phyloP scores from a whole-genome alignment of 2,888 invertebrate genomes.

The Coecobrya sp. region DNA sequence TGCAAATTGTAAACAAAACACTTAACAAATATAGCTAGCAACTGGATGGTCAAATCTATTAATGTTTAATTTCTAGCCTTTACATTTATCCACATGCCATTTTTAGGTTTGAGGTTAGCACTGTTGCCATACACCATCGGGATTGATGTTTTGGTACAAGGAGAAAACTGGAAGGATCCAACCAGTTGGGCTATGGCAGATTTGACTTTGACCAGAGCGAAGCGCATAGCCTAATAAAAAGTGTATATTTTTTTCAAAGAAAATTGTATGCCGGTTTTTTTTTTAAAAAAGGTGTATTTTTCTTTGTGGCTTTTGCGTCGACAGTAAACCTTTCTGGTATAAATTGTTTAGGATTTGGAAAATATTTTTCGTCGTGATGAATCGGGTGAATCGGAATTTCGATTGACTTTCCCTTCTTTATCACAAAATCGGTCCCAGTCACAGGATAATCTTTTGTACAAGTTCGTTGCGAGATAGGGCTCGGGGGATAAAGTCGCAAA shows the following conservation, averaged over 20 bases:
- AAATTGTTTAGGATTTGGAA: conserved; percentile 89
- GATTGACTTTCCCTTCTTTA: conserved; percentile 13
- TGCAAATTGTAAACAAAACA: too few relatives aligned
- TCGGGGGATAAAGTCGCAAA: background rate
- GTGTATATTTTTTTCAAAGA: too few relatives aligned
- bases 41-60: too few relatives aligned
- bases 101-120: background rate
- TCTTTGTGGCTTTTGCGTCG: conserved; percentile 89
- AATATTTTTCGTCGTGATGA: conserved; percentile 90
- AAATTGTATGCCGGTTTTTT: too few relatives aligned
- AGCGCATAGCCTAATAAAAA: conserved; percentile 87
- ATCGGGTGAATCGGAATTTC: conserved; percentile 89
- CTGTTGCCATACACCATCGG: conserved; percentile 88
- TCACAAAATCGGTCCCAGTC: background rate
- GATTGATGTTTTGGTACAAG: conserved; percentile 88
- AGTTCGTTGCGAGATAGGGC: background rate
- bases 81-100: background rate
- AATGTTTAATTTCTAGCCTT: too few relatives aligned
- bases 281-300: conserved; percentile 87
- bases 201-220: conserved; percentile 89
- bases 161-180: conserved; percentile 88
- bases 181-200: conserved; percentile 88
- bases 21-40: too few relatives aligned
- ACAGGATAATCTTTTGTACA: conserved; percentile 18
- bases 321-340: conserved; percentile 90